Conservation (phyloP, 2,113 vertebrate genomes). For the Zonotrichia leucophrys region DNA sequence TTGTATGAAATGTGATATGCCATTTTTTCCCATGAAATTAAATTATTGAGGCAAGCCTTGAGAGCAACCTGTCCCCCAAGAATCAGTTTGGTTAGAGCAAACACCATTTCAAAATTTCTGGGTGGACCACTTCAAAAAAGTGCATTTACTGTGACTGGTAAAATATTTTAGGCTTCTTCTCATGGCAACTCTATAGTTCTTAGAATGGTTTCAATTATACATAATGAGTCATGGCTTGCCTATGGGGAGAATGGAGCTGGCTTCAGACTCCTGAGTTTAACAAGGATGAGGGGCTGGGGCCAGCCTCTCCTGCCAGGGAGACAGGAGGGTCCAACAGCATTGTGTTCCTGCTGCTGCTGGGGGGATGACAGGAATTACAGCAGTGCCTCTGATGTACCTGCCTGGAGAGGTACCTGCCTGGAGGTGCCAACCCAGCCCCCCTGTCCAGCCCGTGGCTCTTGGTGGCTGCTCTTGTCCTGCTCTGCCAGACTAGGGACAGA, state of each 20-base stretch:
- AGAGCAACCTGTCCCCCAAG: neutral
- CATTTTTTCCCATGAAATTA: neutral
- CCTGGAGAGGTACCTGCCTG: neutral
- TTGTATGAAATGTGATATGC: neutral
- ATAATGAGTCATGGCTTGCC: neutral
- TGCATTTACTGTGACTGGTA: neutral
- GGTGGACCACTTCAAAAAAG: neutral
- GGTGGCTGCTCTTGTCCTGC: neutral
- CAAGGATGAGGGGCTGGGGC: neutral
- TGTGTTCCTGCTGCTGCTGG: neutral
- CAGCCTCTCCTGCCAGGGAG: neutral
- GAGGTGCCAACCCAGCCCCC: neutral
- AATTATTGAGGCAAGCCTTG: neutral
- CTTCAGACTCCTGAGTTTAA: neutral
- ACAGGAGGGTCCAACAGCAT: neutral
- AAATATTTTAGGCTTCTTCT: neutral
- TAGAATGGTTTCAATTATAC: neutral
- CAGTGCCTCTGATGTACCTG: neutral
- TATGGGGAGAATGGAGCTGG: neutral
- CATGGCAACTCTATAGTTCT: neutral
- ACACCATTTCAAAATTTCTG: neutral
- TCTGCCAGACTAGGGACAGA: neutral
- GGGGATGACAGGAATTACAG: neutral
- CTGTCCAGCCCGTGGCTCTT: neutral
- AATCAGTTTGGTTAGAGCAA: neutral